These are phyloP conservation scores for Onychomys leucogaster DNA, from an alignment of 2,797 vertebrate species.

Conservation along the genomic window DNA sequence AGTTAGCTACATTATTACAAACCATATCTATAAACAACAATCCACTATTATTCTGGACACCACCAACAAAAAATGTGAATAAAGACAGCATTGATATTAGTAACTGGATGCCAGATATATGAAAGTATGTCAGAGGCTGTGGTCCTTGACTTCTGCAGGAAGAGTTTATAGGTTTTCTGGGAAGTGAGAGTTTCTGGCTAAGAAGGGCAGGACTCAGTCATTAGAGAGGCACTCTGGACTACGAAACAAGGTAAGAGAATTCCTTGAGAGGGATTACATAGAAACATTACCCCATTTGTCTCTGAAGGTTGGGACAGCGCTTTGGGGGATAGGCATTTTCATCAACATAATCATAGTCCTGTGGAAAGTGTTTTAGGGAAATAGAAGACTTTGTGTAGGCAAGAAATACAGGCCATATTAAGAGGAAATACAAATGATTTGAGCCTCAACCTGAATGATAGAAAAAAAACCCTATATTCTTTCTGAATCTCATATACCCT, in stretches of 20 bases:
- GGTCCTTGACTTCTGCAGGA: background rate
- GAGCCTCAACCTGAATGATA: background rate
- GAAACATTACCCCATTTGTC: background rate
- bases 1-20: slow-evolving; percentile 25
- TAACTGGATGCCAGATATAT: background rate
- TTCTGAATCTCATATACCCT: background rate
- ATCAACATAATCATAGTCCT: background rate
- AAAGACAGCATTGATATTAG: background rate
- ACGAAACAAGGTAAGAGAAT: background rate
- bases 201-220: background rate
- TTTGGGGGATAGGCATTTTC: background rate
- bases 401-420: background rate
- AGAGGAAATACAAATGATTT: background rate
- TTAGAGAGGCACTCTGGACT: background rate
- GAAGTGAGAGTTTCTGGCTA: background rate
- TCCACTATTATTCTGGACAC: background rate
- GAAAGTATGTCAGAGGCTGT: background rate
- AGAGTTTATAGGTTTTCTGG: background rate
- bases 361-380: background rate
- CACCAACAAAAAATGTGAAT: slow-evolving; percentile 11
- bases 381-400: background rate
- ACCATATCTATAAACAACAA: background rate
- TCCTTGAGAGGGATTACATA: background rate
- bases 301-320: background rate
- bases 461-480: background rate